Evolutionary conservation across 2,113 vertebrate genomes (phyloP).

Genomic region (Todiramphus saurophagus): DNA sequence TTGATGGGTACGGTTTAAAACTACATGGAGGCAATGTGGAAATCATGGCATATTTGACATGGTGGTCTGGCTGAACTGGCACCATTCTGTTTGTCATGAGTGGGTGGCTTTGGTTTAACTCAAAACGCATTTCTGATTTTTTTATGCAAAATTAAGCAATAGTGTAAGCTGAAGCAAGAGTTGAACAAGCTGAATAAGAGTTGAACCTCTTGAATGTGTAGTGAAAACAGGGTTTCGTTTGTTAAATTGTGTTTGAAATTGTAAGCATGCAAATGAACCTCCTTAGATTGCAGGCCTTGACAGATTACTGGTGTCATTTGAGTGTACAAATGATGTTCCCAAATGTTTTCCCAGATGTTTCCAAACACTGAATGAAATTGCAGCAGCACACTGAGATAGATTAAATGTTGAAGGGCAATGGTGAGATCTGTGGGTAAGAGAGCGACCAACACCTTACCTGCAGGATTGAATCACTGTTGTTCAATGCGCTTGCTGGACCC

Average conservation of each 20-base stretch:
- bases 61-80: not conserved
- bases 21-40: not conserved
- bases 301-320: not conserved
- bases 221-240: not conserved
- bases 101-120: not conserved
- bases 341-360: not conserved
- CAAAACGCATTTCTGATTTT: not conserved
- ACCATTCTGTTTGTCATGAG: not conserved
- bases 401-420: not conserved
- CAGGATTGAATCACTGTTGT: not conserved
- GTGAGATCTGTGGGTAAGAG: not conserved
- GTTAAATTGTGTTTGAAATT: not conserved
- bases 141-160: not conserved
- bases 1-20: not conserved
- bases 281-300: not conserved
- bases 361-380: not conserved
- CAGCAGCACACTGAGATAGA: not conserved
- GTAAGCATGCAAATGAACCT: not conserved
- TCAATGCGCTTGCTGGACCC: not conserved
- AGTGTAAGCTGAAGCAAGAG: not conserved
- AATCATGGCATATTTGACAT: accelerated
- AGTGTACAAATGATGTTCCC: not conserved
- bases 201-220: not conserved
- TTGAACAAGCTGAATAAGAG: not conserved
- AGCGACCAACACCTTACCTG: not conserved